These are phyloP conservation scores for Procambarus clarkii DNA, from an alignment of 1,140 invertebrate genomes.

Conservation along the genomic window DNA sequence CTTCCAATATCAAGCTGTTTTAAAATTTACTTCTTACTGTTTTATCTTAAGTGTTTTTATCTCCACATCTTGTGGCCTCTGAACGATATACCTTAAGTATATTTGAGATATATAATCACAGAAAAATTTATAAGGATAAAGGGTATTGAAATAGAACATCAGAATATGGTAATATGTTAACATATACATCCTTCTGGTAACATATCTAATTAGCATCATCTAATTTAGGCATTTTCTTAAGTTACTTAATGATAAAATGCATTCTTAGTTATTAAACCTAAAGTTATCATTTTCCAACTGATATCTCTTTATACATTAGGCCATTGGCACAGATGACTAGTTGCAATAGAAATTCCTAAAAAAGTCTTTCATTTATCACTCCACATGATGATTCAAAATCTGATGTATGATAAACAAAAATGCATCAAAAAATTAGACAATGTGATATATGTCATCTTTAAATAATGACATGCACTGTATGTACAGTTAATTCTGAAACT, in stretches of 20 bases:
- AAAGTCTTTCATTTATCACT: conserved; percentile 20
- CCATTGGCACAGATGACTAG: conserved; percentile 67
- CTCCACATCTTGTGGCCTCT: background rate
- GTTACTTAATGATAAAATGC: conserved; percentile 11
- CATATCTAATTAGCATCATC: conserved; percentile 24
- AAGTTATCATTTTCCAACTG: background rate
- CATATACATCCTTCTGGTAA: conserved; percentile 33
- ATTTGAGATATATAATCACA: conserved; percentile 19
- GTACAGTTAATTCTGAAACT: conserved; percentile 21
- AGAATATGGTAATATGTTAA: background rate
- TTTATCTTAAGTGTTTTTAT: background rate
- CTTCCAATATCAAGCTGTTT: conserved; percentile 41
- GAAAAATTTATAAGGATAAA: background rate
- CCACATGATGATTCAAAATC: conserved; percentile 2
- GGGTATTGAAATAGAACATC: conserved; percentile 24
- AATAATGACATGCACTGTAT: conserved; percentile 34
- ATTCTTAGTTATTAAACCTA: conserved; percentile 13
- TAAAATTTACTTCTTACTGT: background rate
- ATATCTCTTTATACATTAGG: conserved; percentile 31
- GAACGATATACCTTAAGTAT: background rate
- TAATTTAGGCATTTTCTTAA: conserved; percentile 38
- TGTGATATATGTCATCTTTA: background rate
- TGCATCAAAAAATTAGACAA: background rate
- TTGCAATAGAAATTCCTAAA: conserved; percentile 47
- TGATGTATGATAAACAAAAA: background rate